A percentile compares a stretch with the other conserved stretches of the same genome.
phyloP scores from a whole-genome alignment of 2,888 invertebrate species.

The Drosophila lacicola region DNA sequence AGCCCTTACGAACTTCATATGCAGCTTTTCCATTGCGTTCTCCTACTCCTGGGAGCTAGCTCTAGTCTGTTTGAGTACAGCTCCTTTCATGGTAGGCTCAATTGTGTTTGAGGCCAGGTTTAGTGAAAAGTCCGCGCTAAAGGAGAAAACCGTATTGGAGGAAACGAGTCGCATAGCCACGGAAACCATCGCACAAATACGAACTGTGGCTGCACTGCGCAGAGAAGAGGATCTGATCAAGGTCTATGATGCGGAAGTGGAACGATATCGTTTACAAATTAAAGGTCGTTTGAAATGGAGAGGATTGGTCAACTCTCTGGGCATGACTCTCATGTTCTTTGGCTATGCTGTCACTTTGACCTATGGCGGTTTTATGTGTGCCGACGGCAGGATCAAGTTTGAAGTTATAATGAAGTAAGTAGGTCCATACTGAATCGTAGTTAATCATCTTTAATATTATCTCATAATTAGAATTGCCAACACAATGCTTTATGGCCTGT shows the following conservation, averaged over 20 bases:
- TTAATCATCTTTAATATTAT: background rate
- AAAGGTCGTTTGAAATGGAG: slow-evolving; percentile 87
- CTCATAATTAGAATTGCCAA: slow-evolving; percentile 88
- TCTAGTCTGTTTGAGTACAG: slow-evolving; percentile 88
- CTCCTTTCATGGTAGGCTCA: slow-evolving; percentile 89
- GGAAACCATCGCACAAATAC: slow-evolving; percentile 90
- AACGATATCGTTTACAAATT: slow-evolving; percentile 85
- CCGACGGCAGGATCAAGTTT: slow-evolving; percentile 87
- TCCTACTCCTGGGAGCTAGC: slow-evolving; percentile 90
- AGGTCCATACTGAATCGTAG: fast-evolving
- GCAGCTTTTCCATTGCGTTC: slow-evolving; percentile 88
- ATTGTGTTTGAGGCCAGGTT: slow-evolving; percentile 89
- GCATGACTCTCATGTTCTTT: slow-evolving; percentile 89
- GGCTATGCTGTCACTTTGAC: slow-evolving; percentile 90
- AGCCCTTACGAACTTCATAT: slow-evolving; percentile 88
- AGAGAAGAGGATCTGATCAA: slow-evolving; percentile 87
- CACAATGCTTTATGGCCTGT: slow-evolving; percentile 90
- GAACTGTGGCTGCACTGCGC: slow-evolving; percentile 88
- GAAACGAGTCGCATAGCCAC: slow-evolving; percentile 90
- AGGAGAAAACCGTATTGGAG: slow-evolving; percentile 88
- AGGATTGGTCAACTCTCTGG: slow-evolving; percentile 89
- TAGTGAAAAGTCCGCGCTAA: slow-evolving; percentile 87
- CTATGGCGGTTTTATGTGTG: slow-evolving; percentile 90
- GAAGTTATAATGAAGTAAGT: slow-evolving; percentile 89
- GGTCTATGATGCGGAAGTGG: slow-evolving; percentile 87